These are phyloP conservation scores for Dasysyrphus tricinctus DNA, from an alignment of 2,888 invertebrate genomes.

Conservation along the genomic window DNA sequence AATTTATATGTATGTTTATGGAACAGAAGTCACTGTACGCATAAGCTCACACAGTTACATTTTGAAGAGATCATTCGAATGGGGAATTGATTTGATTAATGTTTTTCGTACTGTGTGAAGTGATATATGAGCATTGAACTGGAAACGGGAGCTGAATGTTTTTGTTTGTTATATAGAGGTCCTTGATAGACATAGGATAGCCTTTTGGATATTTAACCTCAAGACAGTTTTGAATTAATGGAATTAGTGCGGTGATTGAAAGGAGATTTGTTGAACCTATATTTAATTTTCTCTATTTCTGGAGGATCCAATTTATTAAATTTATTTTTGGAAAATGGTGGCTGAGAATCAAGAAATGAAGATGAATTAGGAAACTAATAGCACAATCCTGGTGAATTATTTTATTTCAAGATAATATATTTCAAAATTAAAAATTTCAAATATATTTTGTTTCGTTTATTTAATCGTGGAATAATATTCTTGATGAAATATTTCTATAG, in stretches of 20 bases:
- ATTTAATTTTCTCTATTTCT: slow-evolving; percentile 9
- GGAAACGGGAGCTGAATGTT: slow-evolving; percentile 19
- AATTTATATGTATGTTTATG: slow-evolving; percentile 21
- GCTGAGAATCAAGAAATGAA: neutral
- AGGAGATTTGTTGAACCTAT: neutral
- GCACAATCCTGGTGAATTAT: too few relatives aligned
- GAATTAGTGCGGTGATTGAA: slow-evolving; percentile 20
- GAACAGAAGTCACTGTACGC: slow-evolving; percentile 24
- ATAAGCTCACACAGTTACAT: slow-evolving; percentile 25
- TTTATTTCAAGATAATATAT: too few relatives aligned
- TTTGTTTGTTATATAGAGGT: neutral
- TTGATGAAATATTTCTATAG: too few relatives aligned
- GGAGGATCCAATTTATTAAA: neutral
- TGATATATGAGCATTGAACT: slow-evolving; percentile 38
- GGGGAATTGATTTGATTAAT: slow-evolving; percentile 53
- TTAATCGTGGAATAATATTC: too few relatives aligned
- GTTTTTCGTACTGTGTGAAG: slow-evolving; percentile 34
- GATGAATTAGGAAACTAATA: too few relatives aligned
- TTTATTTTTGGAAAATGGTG: neutral
- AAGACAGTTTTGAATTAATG: slow-evolving; percentile 27
- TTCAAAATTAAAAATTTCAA: too few relatives aligned
- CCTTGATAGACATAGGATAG: slow-evolving; percentile 2
- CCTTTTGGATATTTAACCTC: slow-evolving; percentile 29
- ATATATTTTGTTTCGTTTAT: too few relatives aligned
- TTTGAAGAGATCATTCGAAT: slow-evolving; percentile 49